These are phyloP conservation scores for Galemys pyrenaicus DNA, from an alignment of 2,113 vertebrate genomes.

Conservation along the genomic window DNA sequence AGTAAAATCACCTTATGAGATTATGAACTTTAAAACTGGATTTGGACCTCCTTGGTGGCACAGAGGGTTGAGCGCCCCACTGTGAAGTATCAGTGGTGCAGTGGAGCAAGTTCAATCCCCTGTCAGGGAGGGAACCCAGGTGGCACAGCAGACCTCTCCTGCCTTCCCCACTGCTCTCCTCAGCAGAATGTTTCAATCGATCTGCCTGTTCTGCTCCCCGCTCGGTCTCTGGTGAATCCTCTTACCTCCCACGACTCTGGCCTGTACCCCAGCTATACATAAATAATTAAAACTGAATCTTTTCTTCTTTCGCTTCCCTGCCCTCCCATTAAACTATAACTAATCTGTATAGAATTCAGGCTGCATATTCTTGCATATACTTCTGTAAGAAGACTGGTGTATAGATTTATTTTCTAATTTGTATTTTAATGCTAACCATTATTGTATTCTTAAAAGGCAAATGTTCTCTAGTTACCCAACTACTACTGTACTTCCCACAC, in stretches of 20 bases:
- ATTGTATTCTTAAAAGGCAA: slow-evolving; percentile 88
- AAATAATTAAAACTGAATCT: not conserved
- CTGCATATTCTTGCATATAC: slow-evolving; percentile 19
- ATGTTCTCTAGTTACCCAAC: slow-evolving; percentile 99
- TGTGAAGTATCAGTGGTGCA: too few species aligned
- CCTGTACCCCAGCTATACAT: too few species aligned
- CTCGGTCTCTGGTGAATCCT: too few species aligned
- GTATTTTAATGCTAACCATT: slow-evolving; percentile 42
- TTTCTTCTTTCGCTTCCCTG: not conserved
- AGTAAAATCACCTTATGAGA: not conserved
- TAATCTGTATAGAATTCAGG: not conserved
- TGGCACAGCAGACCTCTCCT: too few species aligned
- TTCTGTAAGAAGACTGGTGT: slow-evolving; percentile 2
- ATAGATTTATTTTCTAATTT: slow-evolving; percentile 22
- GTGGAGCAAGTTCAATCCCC: too few species aligned
- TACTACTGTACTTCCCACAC: slow-evolving; percentile 92
- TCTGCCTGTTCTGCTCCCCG: too few species aligned
- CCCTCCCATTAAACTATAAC: not conserved
- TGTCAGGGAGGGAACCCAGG: too few species aligned
- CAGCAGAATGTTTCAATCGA: too few species aligned
- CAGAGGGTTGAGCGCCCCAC: too few species aligned
- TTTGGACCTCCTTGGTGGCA: not conserved
- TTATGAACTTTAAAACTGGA: slow-evolving; percentile 30
- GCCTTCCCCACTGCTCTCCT: too few species aligned
- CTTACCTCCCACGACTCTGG: too few species aligned